Percentiles rank a stretch among this genome's conserved stretches.
Conservation (phyloP, 1,140 invertebrate species). For the Drosophila virilis region DNA sequence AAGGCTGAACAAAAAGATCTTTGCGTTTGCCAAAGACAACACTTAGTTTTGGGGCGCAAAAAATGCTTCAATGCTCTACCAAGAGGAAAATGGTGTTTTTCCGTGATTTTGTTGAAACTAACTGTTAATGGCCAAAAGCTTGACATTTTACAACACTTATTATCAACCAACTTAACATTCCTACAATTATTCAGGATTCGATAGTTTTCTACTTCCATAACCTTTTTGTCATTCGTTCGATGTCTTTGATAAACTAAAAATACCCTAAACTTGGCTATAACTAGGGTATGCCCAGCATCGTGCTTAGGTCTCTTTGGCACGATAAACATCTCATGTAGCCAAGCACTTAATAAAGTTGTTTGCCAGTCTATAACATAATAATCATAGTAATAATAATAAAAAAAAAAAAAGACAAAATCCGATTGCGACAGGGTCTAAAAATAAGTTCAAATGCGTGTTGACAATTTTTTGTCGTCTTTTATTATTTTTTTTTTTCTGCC, state of each 20-base stretch:
- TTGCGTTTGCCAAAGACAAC: too few species aligned
- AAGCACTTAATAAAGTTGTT: conserved; percentile 74
- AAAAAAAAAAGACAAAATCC: conserved; percentile 59
- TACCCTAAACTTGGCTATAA: not conserved
- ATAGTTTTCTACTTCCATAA: too few species aligned
- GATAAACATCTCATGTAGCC: conserved; percentile 55
- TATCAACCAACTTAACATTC: too few species aligned
- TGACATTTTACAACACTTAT: too few species aligned
- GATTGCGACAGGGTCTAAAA: conserved; percentile 74
- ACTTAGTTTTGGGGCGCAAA: too few species aligned
- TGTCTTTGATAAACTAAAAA: not conserved
- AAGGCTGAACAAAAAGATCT: too few species aligned
- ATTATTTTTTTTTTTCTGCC: conserved; percentile 21
- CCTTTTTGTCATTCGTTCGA: too few species aligned
- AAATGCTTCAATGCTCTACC: too few species aligned
- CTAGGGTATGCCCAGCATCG: not conserved
- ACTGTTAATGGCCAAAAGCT: too few species aligned
- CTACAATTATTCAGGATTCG: too few species aligned
- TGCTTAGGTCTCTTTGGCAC: conserved; percentile 18
- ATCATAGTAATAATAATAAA: conserved; percentile 34
- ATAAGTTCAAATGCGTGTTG: conserved; percentile 80
- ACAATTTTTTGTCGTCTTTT: conserved; percentile 55
- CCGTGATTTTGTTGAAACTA: too few species aligned
- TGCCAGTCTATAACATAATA: conserved; percentile 43
- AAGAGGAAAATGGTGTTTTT: too few species aligned